Evolutionary conservation across 2,113 vertebrate species (phyloP).

Genomic region (Periophthalmus modestus): DNA sequence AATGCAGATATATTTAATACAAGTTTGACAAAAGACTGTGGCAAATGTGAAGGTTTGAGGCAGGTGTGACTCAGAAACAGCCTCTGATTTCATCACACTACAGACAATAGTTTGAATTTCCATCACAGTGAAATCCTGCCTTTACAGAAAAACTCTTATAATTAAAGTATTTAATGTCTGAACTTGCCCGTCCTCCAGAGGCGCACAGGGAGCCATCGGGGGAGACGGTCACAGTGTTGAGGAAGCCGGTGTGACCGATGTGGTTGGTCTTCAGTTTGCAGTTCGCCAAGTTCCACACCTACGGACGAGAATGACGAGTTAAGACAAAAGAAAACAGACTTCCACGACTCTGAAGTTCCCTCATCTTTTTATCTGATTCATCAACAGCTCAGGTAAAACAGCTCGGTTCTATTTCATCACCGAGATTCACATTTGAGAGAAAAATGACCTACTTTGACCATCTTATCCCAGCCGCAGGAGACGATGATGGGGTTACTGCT

Average conservation of each 20-base stretch:
- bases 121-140: conserved; percentile 73
- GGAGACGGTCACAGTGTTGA: conserved; percentile 95
- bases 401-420: conserved; percentile 37
- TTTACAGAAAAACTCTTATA: neutral
- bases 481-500: conserved; percentile 99
- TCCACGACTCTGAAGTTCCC: neutral
- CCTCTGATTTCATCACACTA: conserved; percentile 82
- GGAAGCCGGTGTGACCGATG: conserved; percentile 91
- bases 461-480: conserved; percentile 97
- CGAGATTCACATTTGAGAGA: neutral
- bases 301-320: neutral
- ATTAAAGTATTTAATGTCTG: neutral
- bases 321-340: neutral
- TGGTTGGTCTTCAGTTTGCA: conserved; percentile 99
- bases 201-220: conserved; percentile 96
- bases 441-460: conserved; percentile 86
- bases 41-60: neutral
- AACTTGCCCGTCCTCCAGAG: conserved; percentile 93
- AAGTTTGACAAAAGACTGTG: neutral
- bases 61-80: conserved; percentile 87
- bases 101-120: conserved; percentile 70
- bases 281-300: conserved; percentile 98
- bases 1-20: neutral
- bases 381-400: conserved; percentile 30
- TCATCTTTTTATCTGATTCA: conserved; percentile 5